These are phyloP conservation scores for Pipistrellus pipistrellus DNA, from an alignment of 2,797 vertebrate species.

Conservation along the genomic window DNA sequence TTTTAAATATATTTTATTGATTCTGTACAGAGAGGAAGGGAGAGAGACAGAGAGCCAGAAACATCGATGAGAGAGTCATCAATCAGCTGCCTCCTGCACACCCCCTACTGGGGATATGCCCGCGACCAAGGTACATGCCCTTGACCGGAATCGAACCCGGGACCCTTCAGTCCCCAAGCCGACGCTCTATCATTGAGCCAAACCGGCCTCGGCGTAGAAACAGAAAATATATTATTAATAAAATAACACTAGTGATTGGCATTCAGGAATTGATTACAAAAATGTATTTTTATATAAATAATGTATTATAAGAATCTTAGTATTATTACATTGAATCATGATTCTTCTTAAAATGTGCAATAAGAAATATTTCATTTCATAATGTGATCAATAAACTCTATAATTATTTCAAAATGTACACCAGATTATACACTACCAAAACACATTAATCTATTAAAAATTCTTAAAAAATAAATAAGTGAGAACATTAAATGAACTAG, in stretches of 20 bases:
- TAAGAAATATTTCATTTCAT: slow-evolving; percentile 53
- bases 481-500: slow-evolving; percentile 53
- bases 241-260: slow-evolving; percentile 45
- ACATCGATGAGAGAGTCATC: too few relatives aligned
- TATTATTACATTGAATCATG: slow-evolving; percentile 37
- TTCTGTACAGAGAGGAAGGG: too few relatives aligned
- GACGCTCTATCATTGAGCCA: too few relatives aligned
- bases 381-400: slow-evolving; percentile 55
- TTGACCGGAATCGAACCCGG: too few relatives aligned
- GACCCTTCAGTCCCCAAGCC: too few relatives aligned
- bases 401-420: slow-evolving; percentile 52
- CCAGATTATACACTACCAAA: slow-evolving; percentile 54
- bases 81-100: too few relatives aligned
- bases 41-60: too few relatives aligned
- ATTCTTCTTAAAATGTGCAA: slow-evolving; percentile 51
- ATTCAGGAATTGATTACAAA: slow-evolving; percentile 67
- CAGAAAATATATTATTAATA: slow-evolving; percentile 56
- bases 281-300: slow-evolving; percentile 51
- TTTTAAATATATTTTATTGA: too few relatives aligned
- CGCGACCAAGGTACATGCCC: too few relatives aligned
- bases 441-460: slow-evolving; percentile 31
- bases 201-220: too few relatives aligned
- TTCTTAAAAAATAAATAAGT: slow-evolving; percentile 57
- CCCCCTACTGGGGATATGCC: too few relatives aligned
- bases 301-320: slow-evolving; percentile 61